Percentiles rank a stretch among this genome's conserved stretches.
Conservation (phyloP, 2,797 vertebrate genomes). For the Cichlasoma orientale region DNA sequence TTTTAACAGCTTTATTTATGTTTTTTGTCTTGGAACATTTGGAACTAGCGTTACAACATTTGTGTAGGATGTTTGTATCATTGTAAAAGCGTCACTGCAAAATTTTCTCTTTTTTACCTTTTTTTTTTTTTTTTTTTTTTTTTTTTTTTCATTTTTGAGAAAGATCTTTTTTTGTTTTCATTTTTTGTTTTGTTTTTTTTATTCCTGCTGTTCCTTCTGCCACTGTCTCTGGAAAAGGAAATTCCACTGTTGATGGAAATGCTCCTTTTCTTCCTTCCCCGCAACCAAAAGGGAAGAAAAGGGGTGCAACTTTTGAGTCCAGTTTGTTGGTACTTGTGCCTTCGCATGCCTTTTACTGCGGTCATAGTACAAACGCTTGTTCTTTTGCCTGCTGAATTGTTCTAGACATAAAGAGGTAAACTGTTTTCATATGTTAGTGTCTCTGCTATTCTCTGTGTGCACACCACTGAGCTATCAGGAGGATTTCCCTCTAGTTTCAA, state of each 20-base stretch:
- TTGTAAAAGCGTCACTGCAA: conserved; percentile 82
- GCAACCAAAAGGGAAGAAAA: conserved; percentile 47
- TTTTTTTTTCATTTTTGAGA: conserved; percentile 17
- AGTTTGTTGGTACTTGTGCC: conserved; percentile 84
- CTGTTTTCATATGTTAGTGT: conserved; percentile 69
- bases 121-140: conserved; percentile 28
- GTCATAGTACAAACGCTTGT: conserved; percentile 77
- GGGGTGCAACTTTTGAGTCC: conserved; percentile 72
- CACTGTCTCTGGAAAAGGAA: conserved; percentile 66
- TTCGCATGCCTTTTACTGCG: conserved; percentile 86
- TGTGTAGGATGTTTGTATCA: conserved; percentile 86
- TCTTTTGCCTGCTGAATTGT: conserved; percentile 80
- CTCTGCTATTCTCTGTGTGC: conserved; percentile 63
- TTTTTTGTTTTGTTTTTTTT: conserved; percentile 6
- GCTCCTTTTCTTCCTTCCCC: conserved; percentile 61
- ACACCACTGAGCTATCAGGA: conserved; percentile 59
- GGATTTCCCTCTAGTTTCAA: conserved; percentile 47
- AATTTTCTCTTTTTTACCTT: conserved; percentile 32
- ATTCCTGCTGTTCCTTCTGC: conserved; percentile 53
- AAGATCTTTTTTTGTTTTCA: background rate
- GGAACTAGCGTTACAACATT: conserved; percentile 77
- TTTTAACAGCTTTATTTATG: conserved; percentile 97
- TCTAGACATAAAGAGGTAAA: conserved; percentile 66
- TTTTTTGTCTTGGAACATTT: conserved; percentile 87
- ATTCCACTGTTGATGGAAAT: conserved; percentile 57